Evolutionary conservation across 2,797 vertebrate species (phyloP).

Genomic region (Diplodus puntazzo): DNA sequence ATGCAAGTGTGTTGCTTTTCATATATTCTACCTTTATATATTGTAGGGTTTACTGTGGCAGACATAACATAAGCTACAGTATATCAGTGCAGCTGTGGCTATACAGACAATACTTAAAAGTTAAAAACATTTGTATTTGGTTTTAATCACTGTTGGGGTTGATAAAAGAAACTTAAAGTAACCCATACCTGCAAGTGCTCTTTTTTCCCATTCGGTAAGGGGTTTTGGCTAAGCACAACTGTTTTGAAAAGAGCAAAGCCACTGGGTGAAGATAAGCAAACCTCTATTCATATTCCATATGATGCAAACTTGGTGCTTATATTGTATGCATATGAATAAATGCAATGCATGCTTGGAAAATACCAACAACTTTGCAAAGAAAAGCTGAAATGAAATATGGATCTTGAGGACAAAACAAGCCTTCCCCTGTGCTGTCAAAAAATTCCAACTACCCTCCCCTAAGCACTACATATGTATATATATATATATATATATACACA

Average conservation of each 20-base stretch:
- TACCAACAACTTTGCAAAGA: not conserved
- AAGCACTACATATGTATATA: not conserved
- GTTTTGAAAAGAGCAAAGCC: slow-evolving; percentile 10
- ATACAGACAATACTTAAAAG: not conserved
- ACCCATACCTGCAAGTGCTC: not conserved
- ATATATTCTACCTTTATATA: not conserved
- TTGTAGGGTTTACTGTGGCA: not conserved
- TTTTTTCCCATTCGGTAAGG: not conserved
- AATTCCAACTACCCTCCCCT: not conserved
- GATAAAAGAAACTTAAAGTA: not conserved
- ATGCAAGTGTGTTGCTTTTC: not conserved
- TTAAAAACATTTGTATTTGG: not conserved
- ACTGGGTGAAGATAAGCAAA: not conserved
- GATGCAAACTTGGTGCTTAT: not conserved
- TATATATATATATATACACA: too few relatives aligned
- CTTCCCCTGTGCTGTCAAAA: slow-evolving; percentile 6
- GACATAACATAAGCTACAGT: slow-evolving; percentile 1
- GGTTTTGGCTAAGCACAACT: not conserved
- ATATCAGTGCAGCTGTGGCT: slow-evolving; percentile 7
- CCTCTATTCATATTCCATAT: not conserved
- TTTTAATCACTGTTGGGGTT: not conserved
- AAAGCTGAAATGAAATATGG: slow-evolving; percentile 14
- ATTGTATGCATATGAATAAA: slow-evolving; percentile 13
- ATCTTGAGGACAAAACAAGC: not conserved
- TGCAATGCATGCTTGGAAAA: not conserved